Evolutionary conservation across 2,797 vertebrate species (phyloP).

Genomic region (Enteromius argenteus): DNA sequence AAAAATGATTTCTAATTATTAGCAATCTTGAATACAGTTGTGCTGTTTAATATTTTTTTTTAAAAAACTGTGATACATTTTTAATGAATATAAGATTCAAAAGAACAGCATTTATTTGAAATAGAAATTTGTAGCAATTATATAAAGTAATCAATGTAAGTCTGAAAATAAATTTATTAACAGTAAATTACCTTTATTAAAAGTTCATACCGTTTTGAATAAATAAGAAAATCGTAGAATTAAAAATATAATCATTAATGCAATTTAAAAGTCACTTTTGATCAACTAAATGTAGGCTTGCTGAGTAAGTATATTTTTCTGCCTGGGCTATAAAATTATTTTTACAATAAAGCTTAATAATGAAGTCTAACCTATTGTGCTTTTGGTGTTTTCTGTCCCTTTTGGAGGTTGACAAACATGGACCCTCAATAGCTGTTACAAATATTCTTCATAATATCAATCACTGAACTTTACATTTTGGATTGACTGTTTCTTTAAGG

Average conservation of each 20-base stretch:
- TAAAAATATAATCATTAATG: neutral
- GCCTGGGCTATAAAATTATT: neutral
- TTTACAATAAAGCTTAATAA: neutral
- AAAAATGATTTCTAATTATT: neutral
- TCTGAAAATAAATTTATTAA: neutral
- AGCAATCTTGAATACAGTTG: neutral
- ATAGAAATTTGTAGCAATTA: neutral
- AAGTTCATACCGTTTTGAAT: neutral
- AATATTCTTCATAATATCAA: neutral
- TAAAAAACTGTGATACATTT: neutral
- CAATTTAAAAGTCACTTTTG: neutral
- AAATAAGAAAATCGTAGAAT: neutral
- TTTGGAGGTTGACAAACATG: neutral
- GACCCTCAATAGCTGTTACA: neutral
- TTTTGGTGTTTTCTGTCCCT: neutral
- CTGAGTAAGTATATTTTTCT: neutral
- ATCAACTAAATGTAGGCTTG: neutral
- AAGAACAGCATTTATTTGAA: neutral
- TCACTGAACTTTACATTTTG: neutral
- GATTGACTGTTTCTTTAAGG: neutral
- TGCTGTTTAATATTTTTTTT: neutral
- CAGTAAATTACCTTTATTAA: neutral
- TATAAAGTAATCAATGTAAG: neutral
- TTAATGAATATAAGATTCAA: neutral
- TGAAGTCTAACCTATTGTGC: too few species aligned